Base-by-base conservation (phyloP, 2,113 vertebrate genomes). In the Erythrocercus mccallii region DNA sequence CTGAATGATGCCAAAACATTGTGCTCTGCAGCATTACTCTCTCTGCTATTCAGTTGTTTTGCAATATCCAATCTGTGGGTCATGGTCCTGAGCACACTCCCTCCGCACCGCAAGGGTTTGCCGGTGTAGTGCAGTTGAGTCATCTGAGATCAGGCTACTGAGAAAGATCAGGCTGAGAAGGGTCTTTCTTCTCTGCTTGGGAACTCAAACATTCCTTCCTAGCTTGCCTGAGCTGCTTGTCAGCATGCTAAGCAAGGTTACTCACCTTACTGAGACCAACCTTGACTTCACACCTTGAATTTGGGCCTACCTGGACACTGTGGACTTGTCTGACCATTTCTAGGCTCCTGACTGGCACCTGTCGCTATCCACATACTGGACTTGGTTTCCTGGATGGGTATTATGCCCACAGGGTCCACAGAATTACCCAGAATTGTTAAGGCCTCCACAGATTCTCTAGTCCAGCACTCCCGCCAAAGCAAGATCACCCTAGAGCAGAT, bases 101-200 rank as follows among this genome's bases (percentile, higher is more conserved):
- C 12, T 47, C 10, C 13, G 14, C 12, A 10, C 4, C 8, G 0
- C 19, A 37, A n/a, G 11, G 3, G 2, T 78, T 68, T 6, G 4
- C 21, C 40, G 12, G 9, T 20, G 37, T 54, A 54, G 6, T 20
- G 37, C 60, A 54, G 6, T 9, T 73, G 14, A 3, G 16, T 81
- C 15, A 24, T 30, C 28, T 73, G 54, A 28, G 22, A 54, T 54
- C 14, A 35, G 60, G 13, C 19, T 80, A 22, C n/a, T 57, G 40
- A 45, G 51, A 66, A 51, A 74, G 10, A 60, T 11, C 2, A 8
- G 15, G 1, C 10, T 51, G 20, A 70, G 30, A 70, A 37, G 6
- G 6, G 7, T 40, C 23, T 82, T 78, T 37, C 8, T 10, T 21
- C 8, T 42, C 61, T 65, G 7, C 22, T 79, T 0, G 0, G 33